Base-by-base conservation (phyloP, 2,797 vertebrate species). In the Hemitrygon akajei region DNA sequence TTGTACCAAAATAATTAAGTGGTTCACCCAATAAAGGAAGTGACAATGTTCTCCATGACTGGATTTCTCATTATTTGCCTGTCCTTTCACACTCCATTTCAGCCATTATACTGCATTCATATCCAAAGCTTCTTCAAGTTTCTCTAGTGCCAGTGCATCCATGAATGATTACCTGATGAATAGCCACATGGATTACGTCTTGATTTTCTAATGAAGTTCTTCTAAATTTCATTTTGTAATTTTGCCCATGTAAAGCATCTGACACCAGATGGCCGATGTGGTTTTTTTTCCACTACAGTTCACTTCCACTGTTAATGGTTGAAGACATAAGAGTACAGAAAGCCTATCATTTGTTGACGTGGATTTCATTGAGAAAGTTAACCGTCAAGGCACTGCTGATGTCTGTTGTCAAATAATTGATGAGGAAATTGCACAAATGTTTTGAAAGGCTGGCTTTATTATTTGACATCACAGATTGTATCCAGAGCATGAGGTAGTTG, bases 151-250 rank as follows among this genome's bases (percentile, higher is more conserved):
- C 95, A 94, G 93, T 95, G 95, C 95, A 95, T 94, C 95, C 95
- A 95, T 94, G 94, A 96, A 95, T 96, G 96, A 97, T 96, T 95
- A 95, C 93, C 94, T 96, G 96, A 97, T 96, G 95, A 97, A 97
- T 96, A 95, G 95, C 96, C 96, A 86, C 95, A 95, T 96, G 97
- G 97, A 96, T 97, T 96, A 95, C 96, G 96, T 94, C 94, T 93
- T 93, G 93, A 94, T 95, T 96, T 96, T 96, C 97, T 97, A 97
- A 98, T 98, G 97, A 97, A 97, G 95, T 95, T 97, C 96, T 97
- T 98, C 96, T 97, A 97, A 97, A 97, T 97, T 97, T 97, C 95
- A 97, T 98, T 98, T 97, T 96, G 95, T 96, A 95, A 96, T 97
- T 98, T 98, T 97, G 96, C 96, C 97, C 97, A 96, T 95, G 97